Percentiles rank a stretch among this genome's conserved stretches.
Evolutionary conservation across 1,140 invertebrate species (phyloP).

Genomic region (Agrypnia vestita): DNA sequence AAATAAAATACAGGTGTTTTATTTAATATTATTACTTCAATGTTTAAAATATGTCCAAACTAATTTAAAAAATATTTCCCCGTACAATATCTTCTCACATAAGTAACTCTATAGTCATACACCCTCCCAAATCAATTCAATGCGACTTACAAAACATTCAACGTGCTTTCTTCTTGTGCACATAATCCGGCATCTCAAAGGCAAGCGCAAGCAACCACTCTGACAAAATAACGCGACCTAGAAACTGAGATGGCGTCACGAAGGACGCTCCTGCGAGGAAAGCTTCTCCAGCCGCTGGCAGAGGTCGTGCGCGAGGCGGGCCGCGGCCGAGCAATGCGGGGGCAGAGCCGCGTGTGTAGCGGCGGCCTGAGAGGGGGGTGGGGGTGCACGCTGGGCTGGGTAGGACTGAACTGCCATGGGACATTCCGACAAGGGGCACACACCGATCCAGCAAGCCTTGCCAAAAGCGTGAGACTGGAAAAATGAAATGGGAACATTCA

Average conservation of each 20-base stretch:
- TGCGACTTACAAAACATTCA: conserved; percentile 1
- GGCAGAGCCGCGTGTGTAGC: conserved; percentile 18
- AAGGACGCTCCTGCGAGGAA: conserved; percentile 53
- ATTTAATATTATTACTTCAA: conserved; percentile 2
- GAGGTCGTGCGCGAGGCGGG: conserved; percentile 50
- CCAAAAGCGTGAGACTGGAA: conserved; percentile 83
- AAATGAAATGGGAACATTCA: background rate
- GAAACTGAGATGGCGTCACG: conserved; percentile 60
- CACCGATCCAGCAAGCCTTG: conserved; percentile 83
- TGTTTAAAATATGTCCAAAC: background rate
- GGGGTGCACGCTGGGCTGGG: conserved; percentile 30
- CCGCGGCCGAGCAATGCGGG: conserved; percentile 50
- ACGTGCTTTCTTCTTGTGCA: no score
- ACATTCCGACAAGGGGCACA: conserved; percentile 68
- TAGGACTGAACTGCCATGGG: conserved; percentile 4
- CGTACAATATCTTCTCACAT: no score
- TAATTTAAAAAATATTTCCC: background rate
- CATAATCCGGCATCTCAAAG: no score
- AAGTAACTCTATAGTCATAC: no score
- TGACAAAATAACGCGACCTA: conserved; percentile 24
- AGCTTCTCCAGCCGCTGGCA: conserved; percentile 58
- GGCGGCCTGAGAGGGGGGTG: background rate
- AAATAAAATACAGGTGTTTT: background rate
- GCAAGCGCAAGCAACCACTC: background rate
- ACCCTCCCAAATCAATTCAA: background rate